phyloP scores from a whole-genome alignment of 1,140 invertebrate genomes.

The Saccostrea echinata region DNA sequence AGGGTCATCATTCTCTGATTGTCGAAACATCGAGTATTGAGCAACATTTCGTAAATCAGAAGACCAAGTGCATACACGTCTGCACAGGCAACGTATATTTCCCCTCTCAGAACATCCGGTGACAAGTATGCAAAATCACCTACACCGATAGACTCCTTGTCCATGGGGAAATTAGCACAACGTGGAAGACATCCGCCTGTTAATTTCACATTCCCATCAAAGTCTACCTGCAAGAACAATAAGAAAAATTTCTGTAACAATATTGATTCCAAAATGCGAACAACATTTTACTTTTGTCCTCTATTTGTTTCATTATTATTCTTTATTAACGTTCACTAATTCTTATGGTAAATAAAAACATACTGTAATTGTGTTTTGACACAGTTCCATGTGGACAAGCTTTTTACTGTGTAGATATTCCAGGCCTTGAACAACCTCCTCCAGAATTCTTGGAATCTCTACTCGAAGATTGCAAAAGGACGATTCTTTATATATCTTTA shows the following conservation, averaged over 20 bases:
- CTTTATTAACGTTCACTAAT: no score
- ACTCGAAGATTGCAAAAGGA: constrained; percentile 45
- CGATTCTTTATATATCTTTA: constrained; percentile 49
- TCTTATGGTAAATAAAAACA: not conserved
- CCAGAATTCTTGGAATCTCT: constrained; percentile 58
- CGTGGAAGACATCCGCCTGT: constrained; percentile 63
- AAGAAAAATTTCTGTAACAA: not conserved
- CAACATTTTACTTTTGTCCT: not conserved
- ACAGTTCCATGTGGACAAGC: constrained; percentile 73
- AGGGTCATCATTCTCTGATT: constrained; percentile 53
- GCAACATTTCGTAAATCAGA: constrained; percentile 63
- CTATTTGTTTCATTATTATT: not conserved
- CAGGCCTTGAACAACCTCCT: constrained; percentile 59
- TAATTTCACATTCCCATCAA: constrained; percentile 59
- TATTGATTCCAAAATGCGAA: not conserved
- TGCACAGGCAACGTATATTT: constrained; percentile 59
- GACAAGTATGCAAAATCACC: constrained; percentile 64
- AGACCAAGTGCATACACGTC: constrained; percentile 70
- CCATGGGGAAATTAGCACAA: constrained; percentile 55
- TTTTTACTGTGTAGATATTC: constrained; percentile 67
- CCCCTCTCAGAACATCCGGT: constrained; percentile 66
- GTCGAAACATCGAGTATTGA: constrained; percentile 53
- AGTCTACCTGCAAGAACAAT: constrained; percentile 54
- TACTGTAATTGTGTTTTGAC: constrained; percentile 69
- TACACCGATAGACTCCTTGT: constrained; percentile 44